phyloP scores from a whole-genome alignment of 2,888 invertebrate species.

The Drosophila koepferae region DNA sequence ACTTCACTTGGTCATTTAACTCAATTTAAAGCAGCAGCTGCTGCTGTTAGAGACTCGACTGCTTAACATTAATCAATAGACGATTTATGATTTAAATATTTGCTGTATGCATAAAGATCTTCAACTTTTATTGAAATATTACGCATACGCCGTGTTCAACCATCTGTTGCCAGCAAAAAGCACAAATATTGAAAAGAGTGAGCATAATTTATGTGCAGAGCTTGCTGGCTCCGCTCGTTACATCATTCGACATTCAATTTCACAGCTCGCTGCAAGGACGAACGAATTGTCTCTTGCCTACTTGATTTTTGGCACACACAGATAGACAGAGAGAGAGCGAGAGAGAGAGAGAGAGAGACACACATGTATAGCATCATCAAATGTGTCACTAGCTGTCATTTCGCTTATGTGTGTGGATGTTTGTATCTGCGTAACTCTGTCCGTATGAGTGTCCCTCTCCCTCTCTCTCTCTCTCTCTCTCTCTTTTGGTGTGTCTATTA shows the following conservation, averaged over 20 bases:
- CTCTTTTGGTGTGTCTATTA: constrained; percentile 23
- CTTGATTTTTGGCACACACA: constrained; percentile 24
- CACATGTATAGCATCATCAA: constrained; percentile 34
- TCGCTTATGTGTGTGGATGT: constrained; percentile 3
- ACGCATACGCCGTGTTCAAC: constrained; percentile 16
- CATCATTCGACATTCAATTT: constrained; percentile 69
- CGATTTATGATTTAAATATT: constrained; percentile 26
- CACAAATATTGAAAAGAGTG: not conserved
- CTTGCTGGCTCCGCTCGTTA: constrained; percentile 19
- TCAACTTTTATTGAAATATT: constrained; percentile 9
- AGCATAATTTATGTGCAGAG: constrained; percentile 21
- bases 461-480: no score
- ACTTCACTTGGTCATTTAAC: not conserved
- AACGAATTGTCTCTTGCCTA: constrained; percentile 36
- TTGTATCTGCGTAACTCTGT: not conserved
- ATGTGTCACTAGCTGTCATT: constrained; percentile 44
- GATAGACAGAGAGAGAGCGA: not conserved
- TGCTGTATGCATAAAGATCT: not conserved
- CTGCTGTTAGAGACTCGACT: constrained; percentile 14
- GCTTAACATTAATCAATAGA: constrained; percentile 52
- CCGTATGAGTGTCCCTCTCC: not conserved
- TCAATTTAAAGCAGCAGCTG: constrained; percentile 17
- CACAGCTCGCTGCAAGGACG: constrained; percentile 73
- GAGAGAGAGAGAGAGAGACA: not conserved
- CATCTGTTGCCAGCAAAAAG: constrained; percentile 24